Evolutionary conservation across 2,797 vertebrate genomes (phyloP).

Genomic region (Cryptoprocta ferox): DNA sequence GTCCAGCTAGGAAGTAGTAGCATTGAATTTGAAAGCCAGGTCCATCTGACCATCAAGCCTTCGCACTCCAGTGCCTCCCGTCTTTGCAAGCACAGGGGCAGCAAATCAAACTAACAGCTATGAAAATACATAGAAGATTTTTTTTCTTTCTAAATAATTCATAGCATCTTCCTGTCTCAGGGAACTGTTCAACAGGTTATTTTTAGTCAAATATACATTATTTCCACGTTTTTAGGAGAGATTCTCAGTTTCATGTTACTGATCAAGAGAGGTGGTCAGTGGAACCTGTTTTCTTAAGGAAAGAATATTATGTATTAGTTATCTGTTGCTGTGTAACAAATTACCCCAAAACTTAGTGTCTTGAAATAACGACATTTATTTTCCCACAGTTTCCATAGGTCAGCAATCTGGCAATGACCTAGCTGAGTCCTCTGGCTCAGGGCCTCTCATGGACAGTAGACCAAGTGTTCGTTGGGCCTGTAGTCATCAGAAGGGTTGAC

Average conservation of each 20-base stretch:
- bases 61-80: accelerated
- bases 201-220: neutral
- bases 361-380: neutral
- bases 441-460: neutral
- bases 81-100: neutral
- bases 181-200: neutral
- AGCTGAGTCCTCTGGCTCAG: neutral
- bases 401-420: neutral
- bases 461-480: neutral
- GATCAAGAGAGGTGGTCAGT: neutral
- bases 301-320: neutral
- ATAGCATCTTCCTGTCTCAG: neutral
- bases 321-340: neutral
- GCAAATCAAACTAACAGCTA: neutral
- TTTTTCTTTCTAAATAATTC: neutral
- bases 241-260: neutral
- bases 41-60: neutral
- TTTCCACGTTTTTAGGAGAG: neutral
- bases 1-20: neutral
- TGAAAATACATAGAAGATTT: neutral
- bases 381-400: neutral
- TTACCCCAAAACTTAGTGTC: neutral
- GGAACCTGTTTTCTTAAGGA: neutral
- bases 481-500: neutral
- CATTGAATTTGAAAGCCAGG: neutral